These are phyloP conservation scores for Agrotis ipsilon DNA, from an alignment of 2,888 invertebrate species.

Conservation along the genomic window DNA sequence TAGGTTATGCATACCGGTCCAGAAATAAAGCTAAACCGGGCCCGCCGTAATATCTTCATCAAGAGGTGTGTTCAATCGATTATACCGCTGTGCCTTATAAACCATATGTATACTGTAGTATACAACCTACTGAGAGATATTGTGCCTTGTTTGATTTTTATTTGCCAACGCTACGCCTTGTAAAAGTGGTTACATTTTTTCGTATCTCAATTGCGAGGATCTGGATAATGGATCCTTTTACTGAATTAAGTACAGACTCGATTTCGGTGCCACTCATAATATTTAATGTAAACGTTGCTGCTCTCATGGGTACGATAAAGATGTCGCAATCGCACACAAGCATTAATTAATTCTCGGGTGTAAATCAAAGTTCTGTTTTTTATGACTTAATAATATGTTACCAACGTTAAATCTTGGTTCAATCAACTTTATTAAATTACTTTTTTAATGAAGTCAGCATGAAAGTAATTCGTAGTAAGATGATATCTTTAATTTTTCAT, in stretches of 20 bases:
- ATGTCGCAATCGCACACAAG: constrained; percentile 57
- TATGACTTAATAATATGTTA: constrained; percentile 65
- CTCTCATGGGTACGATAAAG: constrained; percentile 58
- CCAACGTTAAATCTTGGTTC: constrained; percentile 55
- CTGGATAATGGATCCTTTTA: constrained; percentile 44
- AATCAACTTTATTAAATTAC: constrained; percentile 69
- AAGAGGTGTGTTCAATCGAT: constrained; percentile 89
- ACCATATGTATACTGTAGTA: constrained; percentile 65
- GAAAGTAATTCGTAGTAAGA: constrained; percentile 60
- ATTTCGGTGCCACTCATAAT: constrained; percentile 30
- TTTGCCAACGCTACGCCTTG: constrained; percentile 43
- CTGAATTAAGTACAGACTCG: constrained; percentile 27
- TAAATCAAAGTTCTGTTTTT: constrained; percentile 64
- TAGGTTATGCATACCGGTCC: constrained; percentile 74
- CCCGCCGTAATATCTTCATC: constrained; percentile 87
- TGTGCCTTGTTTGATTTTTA: constrained; percentile 59
- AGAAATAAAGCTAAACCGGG: constrained; percentile 85
- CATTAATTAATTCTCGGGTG: constrained; percentile 60
- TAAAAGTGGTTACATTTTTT: constrained; percentile 47
- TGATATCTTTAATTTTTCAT: constrained; percentile 63
- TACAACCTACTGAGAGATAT: constrained; percentile 55
- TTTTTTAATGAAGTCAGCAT: constrained; percentile 64
- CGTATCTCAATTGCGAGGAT: constrained; percentile 46
- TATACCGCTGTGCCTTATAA: constrained; percentile 76
- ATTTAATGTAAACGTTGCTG: constrained; percentile 42